A percentile compares a stretch with the other conserved stretches of the same genome.
Conservation (phyloP, 2,888 invertebrate species). For the Drosophila mettleri region DNA sequence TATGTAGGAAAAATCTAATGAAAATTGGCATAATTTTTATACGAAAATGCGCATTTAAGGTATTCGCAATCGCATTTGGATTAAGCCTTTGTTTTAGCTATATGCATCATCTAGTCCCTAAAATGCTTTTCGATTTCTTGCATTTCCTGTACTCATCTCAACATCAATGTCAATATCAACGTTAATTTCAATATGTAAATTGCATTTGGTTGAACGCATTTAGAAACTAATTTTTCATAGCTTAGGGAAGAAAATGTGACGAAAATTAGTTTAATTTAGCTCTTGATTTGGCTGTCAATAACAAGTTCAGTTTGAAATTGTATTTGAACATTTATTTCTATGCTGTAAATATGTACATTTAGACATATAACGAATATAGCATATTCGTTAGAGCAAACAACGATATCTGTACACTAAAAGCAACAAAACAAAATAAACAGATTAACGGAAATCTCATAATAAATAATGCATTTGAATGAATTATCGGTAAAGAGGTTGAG, state of each 20-base stretch:
- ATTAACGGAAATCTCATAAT: conserved; percentile 48
- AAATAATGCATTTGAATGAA: not conserved
- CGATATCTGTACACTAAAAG: conserved; percentile 19
- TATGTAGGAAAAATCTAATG: conserved; percentile 24
- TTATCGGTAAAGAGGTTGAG: too few relatives aligned
- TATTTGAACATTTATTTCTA: conserved; percentile 54
- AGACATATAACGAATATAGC: conserved; percentile 31
- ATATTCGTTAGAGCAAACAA: conserved; percentile 10
- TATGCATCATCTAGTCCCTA: conserved; percentile 31
- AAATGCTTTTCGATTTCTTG: conserved; percentile 22
- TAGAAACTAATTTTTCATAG: conserved; percentile 19
- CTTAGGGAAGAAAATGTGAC: conserved; percentile 31
- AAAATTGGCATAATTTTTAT: conserved; percentile 7
- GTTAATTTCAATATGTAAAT: conserved; percentile 2
- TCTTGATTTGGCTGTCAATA: conserved; percentile 18
- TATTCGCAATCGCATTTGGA: conserved; percentile 56
- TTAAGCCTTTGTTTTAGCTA: conserved; percentile 6
- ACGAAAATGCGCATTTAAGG: conserved; percentile 45
- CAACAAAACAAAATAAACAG: conserved; percentile 33
- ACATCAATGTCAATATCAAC: not conserved
- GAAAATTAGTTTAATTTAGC: conserved; percentile 45
- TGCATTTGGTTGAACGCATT: conserved; percentile 35
- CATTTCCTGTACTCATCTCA: conserved; percentile 29
- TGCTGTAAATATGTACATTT: conserved; percentile 72
- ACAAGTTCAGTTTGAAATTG: conserved; percentile 44